Percentiles rank a stretch among this genome's conserved stretches.
Conservation (phyloP, 2,888 invertebrate genomes). For the Athripsodes cinereus region DNA sequence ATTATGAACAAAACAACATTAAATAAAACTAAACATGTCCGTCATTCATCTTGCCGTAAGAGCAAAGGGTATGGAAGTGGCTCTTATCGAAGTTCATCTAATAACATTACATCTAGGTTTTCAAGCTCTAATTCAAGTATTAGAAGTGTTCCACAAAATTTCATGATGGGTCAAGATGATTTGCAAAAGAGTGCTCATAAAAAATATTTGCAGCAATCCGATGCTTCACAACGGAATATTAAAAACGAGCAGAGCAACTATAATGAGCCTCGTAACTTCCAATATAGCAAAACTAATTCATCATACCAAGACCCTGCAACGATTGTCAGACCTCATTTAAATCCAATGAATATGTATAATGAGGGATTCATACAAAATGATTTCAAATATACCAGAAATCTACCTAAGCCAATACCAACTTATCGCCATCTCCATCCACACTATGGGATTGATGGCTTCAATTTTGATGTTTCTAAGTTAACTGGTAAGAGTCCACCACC, state of each 20-base stretch:
- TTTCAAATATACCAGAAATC: neutral
- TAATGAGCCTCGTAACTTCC: constrained; percentile 6
- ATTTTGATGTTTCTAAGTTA: constrained; percentile 40
- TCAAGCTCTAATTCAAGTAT: constrained; percentile 44
- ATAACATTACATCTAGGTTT: constrained; percentile 32
- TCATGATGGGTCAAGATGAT: constrained; percentile 14
- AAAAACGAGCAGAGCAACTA: neutral
- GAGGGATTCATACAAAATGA: neutral
- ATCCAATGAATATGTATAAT: neutral
- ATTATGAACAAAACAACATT: constrained; percentile 29
- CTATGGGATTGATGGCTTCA: constrained; percentile 27
- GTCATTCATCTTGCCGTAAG: constrained; percentile 18
- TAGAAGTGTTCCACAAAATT: constrained; percentile 40
- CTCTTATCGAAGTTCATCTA: constrained; percentile 6
- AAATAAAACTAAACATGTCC: constrained; percentile 12
- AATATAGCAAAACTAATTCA: neutral
- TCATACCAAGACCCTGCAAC: neutral
- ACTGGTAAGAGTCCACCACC: constrained; percentile 40
- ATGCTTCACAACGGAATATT: neutral
- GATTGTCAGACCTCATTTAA: neutral
- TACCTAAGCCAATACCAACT: constrained; percentile 7
- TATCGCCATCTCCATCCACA: constrained; percentile 16
- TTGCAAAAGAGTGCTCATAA: constrained; percentile 1
- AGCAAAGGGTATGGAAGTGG: neutral
- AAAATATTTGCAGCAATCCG: neutral